These are phyloP conservation scores for Oriolus oriolus DNA, from an alignment of 2,113 vertebrate genomes.

Conservation along the genomic window DNA sequence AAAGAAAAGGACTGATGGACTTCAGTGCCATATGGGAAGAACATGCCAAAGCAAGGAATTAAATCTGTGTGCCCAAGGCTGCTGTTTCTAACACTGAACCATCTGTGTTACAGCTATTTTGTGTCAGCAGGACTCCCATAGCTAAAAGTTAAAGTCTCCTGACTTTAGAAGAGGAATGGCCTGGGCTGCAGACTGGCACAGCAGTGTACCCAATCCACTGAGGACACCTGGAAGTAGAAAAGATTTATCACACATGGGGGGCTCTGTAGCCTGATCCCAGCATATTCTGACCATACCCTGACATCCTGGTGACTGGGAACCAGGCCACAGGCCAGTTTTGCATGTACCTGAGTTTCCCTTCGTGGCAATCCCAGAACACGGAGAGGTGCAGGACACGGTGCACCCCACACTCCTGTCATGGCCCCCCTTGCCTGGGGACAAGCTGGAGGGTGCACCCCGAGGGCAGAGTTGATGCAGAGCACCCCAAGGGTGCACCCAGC, in stretches of 20 bases:
- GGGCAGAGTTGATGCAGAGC: not conserved
- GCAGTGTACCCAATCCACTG: not conserved
- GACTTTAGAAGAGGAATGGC: not conserved
- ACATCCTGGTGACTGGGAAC: not conserved
- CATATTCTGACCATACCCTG: fast-evolving
- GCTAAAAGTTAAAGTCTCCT: not conserved
- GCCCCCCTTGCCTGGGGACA: not conserved
- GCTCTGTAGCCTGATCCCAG: not conserved
- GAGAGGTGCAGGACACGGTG: not conserved
- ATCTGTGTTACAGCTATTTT: not conserved
- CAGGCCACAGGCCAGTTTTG: not conserved
- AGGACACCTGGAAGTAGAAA: not conserved
- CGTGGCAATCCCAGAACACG: fast-evolving
- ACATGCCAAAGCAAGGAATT: not conserved
- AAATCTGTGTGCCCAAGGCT: not conserved
- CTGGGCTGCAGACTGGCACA: not conserved
- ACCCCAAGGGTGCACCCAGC: not conserved
- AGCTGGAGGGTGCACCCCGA: not conserved
- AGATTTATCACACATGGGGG: fast-evolving
- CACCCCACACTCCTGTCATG: not conserved
- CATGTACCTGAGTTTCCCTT: not conserved
- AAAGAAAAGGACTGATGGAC: not conserved
- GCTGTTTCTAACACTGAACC: not conserved
- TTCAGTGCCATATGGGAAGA: not conserved
- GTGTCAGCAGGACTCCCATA: not conserved